These are phyloP conservation scores for Eufriesea mexicana DNA, from an alignment of 1,140 invertebrate species.

Conservation along the genomic window DNA sequence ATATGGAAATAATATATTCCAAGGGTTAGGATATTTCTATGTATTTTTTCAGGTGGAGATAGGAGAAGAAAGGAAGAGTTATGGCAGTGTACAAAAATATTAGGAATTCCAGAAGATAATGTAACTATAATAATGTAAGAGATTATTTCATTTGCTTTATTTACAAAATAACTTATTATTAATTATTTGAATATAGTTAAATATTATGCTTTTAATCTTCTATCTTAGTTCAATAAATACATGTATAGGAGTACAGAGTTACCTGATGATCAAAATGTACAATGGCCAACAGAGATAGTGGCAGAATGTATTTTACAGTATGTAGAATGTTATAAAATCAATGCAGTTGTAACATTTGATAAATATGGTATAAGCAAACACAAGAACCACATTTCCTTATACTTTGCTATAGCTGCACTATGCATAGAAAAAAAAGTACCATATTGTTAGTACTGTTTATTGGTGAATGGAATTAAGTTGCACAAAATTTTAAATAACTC, in stretches of 20 bases:
- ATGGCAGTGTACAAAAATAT: conserved; percentile 87
- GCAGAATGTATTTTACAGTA: conserved; percentile 88
- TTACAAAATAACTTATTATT: background rate
- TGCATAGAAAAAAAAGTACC: conserved; percentile 89
- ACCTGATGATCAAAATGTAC: conserved; percentile 88
- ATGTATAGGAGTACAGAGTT: conserved; percentile 86
- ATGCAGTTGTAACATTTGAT: conserved; percentile 96
- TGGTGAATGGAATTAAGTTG: background rate
- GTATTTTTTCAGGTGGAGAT: conserved; percentile 85
- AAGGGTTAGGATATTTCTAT: conserved; percentile 3
- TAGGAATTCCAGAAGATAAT: conserved; percentile 90
- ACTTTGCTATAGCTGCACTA: conserved; percentile 89
- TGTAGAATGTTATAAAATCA: conserved; percentile 89
- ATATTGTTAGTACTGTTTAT: conserved; percentile 82
- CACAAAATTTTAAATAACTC: background rate
- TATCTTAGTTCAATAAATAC: conserved; percentile 56
- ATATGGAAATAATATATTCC: background rate
- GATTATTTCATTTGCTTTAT: conserved; percentile 10
- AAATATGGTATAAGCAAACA: conserved; percentile 94
- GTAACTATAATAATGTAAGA: conserved; percentile 85
- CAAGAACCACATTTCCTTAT: conserved; percentile 93
- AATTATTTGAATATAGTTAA: conserved; percentile 1
- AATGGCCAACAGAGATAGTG: conserved; percentile 90
- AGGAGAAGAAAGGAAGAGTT: conserved; percentile 89
- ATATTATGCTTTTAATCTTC: conserved; percentile 29